These are phyloP conservation scores for Shinisaurus crocodilurus DNA, from an alignment of 2,113 vertebrate genomes.

Conservation along the genomic window DNA sequence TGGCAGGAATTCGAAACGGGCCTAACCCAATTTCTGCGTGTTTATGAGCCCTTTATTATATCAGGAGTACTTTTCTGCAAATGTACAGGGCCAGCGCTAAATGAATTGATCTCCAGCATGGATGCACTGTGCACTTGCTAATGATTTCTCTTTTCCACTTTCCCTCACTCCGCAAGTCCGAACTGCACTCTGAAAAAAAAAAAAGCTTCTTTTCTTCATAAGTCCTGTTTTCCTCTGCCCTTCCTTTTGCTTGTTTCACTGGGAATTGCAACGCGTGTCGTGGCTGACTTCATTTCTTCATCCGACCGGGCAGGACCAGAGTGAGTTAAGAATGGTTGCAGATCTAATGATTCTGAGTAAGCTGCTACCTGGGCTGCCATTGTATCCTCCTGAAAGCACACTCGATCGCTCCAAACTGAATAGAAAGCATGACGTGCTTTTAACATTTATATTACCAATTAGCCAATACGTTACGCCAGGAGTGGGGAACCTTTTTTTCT, in stretches of 20 bases:
- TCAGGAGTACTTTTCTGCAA: constrained; percentile 97
- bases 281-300: too few species aligned
- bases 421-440: neutral
- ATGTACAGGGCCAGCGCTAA: constrained; percentile 96
- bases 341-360: neutral
- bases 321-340: neutral
- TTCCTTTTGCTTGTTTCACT: constrained; percentile 20
- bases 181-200: constrained; percentile 52
- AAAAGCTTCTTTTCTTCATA: constrained; percentile 56
- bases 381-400: neutral
- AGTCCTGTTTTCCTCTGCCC: constrained; percentile 51
- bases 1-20: constrained; percentile 93
- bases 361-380: neutral
- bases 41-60: constrained; percentile 98
- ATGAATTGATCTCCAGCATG: constrained; percentile 94
- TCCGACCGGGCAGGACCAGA: neutral
- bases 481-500: too few species aligned
- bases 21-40: constrained; percentile 97
- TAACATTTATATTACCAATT: neutral
- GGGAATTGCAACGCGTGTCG: neutral
- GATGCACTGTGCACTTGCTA: constrained; percentile 86
- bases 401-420: neutral
- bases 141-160: constrained; percentile 82
- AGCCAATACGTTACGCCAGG: neutral
- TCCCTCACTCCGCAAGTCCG: constrained; percentile 60